Evolutionary conservation across 2,113 vertebrate species (phyloP), one percentile per base, ranked within the genome.

Genomic region (Tonatia bakeri): DNA sequence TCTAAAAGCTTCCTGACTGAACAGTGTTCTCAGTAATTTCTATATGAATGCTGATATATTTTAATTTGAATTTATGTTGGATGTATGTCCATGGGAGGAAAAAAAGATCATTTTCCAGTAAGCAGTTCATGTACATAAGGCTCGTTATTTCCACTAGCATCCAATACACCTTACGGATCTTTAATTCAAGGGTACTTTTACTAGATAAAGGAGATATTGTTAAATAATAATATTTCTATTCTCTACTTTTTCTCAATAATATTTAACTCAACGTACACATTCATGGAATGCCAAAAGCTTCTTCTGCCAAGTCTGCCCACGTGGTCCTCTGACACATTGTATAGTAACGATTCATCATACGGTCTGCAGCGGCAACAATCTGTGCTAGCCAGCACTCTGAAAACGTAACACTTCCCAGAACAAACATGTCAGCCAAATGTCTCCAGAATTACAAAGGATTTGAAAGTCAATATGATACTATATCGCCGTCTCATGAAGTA

Each of bases 1-100:
- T 97, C 98, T 94, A 97, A 95, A 98, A 96, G 90, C 87, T 98
- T 91, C 85, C 94, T 97, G 97, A 92, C 65, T 64, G 97, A 96
- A 97, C 88, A 98, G 96, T 94, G 94, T 92, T 95, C 94, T 98
- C 97, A 94, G 95, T 94, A 97, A 92, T 92, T 98, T 96, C 94
- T 95, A 84, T 73, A 86, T 88, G 36, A 43, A 28, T 84, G 90
- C 86, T 91, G 22, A 47, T 59, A 24, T 77, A 85, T 28, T 88
- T 96, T 96, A 87, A 26, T 64, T 97, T 96, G 80, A 96, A 97
- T 82, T 84, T 92, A 50, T 40, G 82, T 85, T 96, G 85, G 31
- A 96, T 97, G 97, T 87, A 38, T 81, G 17, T 94, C 85, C 77
- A 45, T 91, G 77, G 94, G 72, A 59, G 61, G 15, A 31, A 77